Evolutionary conservation across 2,888 invertebrate species (phyloP), one percentile per base, ranked within the genome.

Genomic region (Ochropleura plecta): DNA sequence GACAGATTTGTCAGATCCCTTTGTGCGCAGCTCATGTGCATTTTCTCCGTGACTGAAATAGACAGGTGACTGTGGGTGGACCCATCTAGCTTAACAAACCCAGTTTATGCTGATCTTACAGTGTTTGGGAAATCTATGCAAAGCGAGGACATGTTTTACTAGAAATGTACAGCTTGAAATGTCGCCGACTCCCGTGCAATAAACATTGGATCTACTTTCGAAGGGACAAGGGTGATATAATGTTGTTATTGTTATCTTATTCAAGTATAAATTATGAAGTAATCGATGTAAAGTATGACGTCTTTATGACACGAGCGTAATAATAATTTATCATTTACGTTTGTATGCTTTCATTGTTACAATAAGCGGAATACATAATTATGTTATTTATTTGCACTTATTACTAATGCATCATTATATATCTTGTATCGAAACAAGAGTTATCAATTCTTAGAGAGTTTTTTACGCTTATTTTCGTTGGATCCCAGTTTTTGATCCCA

Each of bases 231-330:
- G 3, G n/a, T 12, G 53, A n/a, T 53, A 9, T 8, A 18, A 51
- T n/a, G 9, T 53, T 53, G 9, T 46, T 30, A 30, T 30, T 30
- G 30, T 30, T 30, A 9, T n/a, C 53, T 18, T 51, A 18, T n/a
- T 55, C 53, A 40, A 60, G 6, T 42, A 16, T 49, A 30, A 40
- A n/a, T 30, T 73, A 40, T 51, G 30, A 40, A 51, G 60, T 70
- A 51, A 73, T 70, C 46, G 40, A 16, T 70, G 42, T 60, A 30
- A 51, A n/a, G 8, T 40, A 48, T 69, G 40, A 62, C 12, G 53
- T 71, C n/a, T 42, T 73, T 49, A 57, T 16, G 64, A 42, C 8
- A 65, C n/a, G n/a, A 73, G 53, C 57, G 64, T 51, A 51, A 64
- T 59, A 51, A 40, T n/a, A 18, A 53, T 62, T 40, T 18, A 70